These are phyloP conservation scores for Jordanella pulchra DNA, from an alignment of 2,797 vertebrate species.

Conservation along the genomic window DNA sequence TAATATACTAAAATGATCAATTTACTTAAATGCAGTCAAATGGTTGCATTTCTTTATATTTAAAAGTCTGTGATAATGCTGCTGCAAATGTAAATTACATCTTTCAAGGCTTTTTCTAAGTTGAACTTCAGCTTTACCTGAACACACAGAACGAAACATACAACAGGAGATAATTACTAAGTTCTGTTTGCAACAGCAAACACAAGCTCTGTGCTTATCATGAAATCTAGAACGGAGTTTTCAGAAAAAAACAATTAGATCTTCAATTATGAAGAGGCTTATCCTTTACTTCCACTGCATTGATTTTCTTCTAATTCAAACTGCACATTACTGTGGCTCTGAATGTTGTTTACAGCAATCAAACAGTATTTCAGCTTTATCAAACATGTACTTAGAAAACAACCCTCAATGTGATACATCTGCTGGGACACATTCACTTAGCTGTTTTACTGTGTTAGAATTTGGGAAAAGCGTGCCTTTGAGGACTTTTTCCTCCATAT, in stretches of 20 bases:
- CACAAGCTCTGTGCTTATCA: constrained; percentile 43
- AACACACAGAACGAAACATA: constrained; percentile 20
- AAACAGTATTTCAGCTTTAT: constrained; percentile 50
- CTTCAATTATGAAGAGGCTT: constrained; percentile 68
- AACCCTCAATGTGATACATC: constrained; percentile 38
- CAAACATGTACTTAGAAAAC: constrained; percentile 11
- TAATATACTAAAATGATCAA: no score
- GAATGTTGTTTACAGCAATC: constrained; percentile 46
- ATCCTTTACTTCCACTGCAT: constrained; percentile 53
- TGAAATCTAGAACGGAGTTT: constrained; percentile 49
- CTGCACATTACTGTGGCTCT: constrained; percentile 33
- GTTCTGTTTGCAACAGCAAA: constrained; percentile 48
- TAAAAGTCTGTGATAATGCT: not conserved
- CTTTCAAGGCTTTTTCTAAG: not conserved
- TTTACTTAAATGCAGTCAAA: no score
- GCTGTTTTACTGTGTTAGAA: not conserved
- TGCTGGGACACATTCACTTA: constrained; percentile 14
- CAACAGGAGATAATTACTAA: constrained; percentile 16
- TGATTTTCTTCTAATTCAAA: constrained; percentile 56
- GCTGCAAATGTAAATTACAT: not conserved
- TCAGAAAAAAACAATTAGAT: constrained; percentile 71
- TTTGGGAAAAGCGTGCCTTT: not conserved
- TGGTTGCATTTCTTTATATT: no score
- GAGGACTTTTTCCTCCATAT: not conserved
- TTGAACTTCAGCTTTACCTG: not conserved